Percentiles rank a stretch among this genome's conserved stretches.
Evolutionary conservation across 2,888 invertebrate species (phyloP).

Genomic region (Callimorpha dominula): DNA sequence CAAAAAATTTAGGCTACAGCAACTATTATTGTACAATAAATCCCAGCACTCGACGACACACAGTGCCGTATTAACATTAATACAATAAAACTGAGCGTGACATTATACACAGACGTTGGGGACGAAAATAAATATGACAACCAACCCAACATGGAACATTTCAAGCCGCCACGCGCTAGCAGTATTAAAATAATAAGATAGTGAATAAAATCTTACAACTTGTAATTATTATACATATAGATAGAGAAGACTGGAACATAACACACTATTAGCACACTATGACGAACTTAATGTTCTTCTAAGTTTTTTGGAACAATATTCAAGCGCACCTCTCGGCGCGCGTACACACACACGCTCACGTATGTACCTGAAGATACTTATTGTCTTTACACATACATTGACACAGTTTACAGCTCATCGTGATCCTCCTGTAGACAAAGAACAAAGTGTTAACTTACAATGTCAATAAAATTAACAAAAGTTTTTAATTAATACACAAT

Average conservation of each 20-base stretch:
- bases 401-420: constrained; percentile 78
- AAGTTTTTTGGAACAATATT: constrained; percentile 44
- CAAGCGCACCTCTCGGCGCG: constrained; percentile 39
- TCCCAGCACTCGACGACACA: constrained; percentile 61
- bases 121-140: constrained; percentile 46
- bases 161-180: constrained; percentile 63
- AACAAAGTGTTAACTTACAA: constrained; percentile 27
- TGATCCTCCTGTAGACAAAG: constrained; percentile 80
- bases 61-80: constrained; percentile 63
- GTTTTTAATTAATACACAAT: not conserved
- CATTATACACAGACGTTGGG: constrained; percentile 46
- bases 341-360: constrained; percentile 53
- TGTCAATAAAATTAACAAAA: not conserved
- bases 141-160: constrained; percentile 62
- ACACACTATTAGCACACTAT: constrained; percentile 50
- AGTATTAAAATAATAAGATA: constrained; percentile 37
- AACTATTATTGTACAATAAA: constrained; percentile 70
- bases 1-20: constrained; percentile 63
- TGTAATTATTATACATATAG: constrained; percentile 39
- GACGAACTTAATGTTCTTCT: constrained; percentile 47
- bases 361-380: constrained; percentile 67
- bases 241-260: constrained; percentile 49
- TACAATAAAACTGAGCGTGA: constrained; percentile 59
- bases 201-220: constrained; percentile 45
- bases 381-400: constrained; percentile 70